phyloP scores from a whole-genome alignment of 2,888 invertebrate species.

The Rotaria sp. region DNA sequence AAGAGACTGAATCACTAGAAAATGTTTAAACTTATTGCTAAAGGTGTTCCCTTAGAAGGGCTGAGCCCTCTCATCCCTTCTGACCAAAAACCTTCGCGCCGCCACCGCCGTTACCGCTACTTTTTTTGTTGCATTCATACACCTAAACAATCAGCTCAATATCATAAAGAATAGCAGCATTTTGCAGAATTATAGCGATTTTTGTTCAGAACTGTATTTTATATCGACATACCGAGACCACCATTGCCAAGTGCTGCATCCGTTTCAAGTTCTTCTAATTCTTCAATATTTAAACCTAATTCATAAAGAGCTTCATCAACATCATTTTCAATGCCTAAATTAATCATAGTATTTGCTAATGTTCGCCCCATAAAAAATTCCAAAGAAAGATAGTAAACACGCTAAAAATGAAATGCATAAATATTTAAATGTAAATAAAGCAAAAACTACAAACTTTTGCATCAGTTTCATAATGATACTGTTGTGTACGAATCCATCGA shows the following conservation, averaged over 20 bases:
- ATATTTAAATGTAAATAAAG: not conserved
- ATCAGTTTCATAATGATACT: conserved; percentile 95
- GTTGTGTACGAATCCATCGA: conserved; percentile 97
- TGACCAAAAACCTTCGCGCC: no score
- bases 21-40: no score
- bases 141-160: no score
- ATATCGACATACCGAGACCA: conserved; percentile 65
- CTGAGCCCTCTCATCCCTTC: no score
- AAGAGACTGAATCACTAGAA: no score
- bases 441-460: conserved; percentile 63
- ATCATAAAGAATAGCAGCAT: no score
- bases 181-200: no score
- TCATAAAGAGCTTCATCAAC: conserved; percentile 95
- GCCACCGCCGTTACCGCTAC: no score
- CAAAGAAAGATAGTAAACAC: conserved; percentile 94
- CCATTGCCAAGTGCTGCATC: conserved; percentile 98
- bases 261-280: conserved; percentile 89
- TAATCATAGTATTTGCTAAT: conserved; percentile 97
- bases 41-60: no score
- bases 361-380: conserved; percentile 99
- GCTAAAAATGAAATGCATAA: conserved; percentile 54
- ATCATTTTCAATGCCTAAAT: conserved; percentile 89
- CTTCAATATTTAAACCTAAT: conserved; percentile 92
- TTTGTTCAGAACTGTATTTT: no score
- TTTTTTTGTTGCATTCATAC: no score